Evolutionary conservation across 1,140 invertebrate species (phyloP).

Genomic region (Leucophenga varia): DNA sequence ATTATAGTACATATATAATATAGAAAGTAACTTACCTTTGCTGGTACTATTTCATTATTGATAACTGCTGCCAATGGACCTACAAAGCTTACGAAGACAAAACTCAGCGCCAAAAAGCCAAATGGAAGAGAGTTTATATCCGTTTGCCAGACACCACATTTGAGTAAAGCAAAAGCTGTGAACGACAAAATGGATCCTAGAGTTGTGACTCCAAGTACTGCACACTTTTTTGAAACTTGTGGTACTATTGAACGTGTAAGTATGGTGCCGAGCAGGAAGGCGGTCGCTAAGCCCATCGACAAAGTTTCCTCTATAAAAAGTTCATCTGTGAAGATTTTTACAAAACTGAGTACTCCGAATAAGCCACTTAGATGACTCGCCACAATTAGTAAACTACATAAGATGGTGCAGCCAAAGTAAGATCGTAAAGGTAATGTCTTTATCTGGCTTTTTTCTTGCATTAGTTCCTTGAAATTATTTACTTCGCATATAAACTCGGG

Average conservation of each 20-base stretch:
- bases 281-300: slow-evolving; percentile 21
- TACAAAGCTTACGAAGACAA: slow-evolving; percentile 37
- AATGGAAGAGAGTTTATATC: slow-evolving; percentile 30
- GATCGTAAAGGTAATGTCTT: too few relatives aligned
- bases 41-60: slow-evolving; percentile 38
- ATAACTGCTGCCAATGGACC: slow-evolving; percentile 37
- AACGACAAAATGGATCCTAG: slow-evolving; percentile 23
- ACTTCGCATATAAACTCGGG: slow-evolving; percentile 39
- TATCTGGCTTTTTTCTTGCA: slow-evolving; percentile 7
- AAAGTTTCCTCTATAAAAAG: too few relatives aligned
- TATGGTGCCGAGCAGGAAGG: slow-evolving; percentile 28
- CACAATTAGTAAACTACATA: too few relatives aligned
- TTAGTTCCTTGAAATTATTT: slow-evolving; percentile 29
- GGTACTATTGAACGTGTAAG: slow-evolving; percentile 32
- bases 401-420: too few relatives aligned
- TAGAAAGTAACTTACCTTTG: slow-evolving; percentile 31
- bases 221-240: too few relatives aligned
- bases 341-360: too few relatives aligned
- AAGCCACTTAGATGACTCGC: too few relatives aligned
- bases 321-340: too few relatives aligned
- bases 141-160: slow-evolving; percentile 12
- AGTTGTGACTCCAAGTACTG: too few relatives aligned
- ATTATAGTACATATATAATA: too few relatives aligned
- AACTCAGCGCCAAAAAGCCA: slow-evolving; percentile 24
- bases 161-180: slow-evolving; percentile 28